Base-by-base conservation (phyloP, 1,140 invertebrate species). In the Diabrotica undecimpunctata region DNA sequence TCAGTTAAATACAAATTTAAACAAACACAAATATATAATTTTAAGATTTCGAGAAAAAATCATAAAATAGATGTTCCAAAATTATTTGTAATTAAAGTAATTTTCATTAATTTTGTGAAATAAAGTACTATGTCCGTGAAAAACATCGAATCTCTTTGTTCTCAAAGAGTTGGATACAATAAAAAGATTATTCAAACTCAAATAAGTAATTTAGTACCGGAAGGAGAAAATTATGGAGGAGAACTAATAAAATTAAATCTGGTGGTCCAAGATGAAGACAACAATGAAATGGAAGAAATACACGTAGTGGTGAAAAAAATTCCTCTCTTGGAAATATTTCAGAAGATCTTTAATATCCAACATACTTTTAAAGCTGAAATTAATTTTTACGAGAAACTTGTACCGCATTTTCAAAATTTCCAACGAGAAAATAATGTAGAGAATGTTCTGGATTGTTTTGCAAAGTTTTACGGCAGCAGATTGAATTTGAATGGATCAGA, bases 281-380 rank as follows among this genome's bases (percentile, higher is more conserved):
- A 37, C 36, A 36, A 12, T 3, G 10, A 4, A 8, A 39, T n/a
- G 5, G 60, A 66, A 62, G 50, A 36, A 6, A 11, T 62, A 10
- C 53, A 66, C 46, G 52, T 8, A 36, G 65, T 62, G 3, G 65
- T 38, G 10, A 66, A 66, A 52, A 38, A 77, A 66, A 70, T 73
- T n/a, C 81, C 80, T 0, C 71, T 70, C 4, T 79, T 74, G 0
- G 75, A 79, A 7, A 72, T 75, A 5, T 74, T 81, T 41, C 68
- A 69, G 14, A 52, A 72, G 13, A 52, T 80, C 0, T 83, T 80
- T 59, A 76, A 82, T 50, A 78, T 73, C 54, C 67, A 72, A 7
- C 76, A 72, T 6, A 81, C 81, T 5, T 80, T 82, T 50, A 73
- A 68, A 25, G 83, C 81, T 58, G 61, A 66, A 58, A 63, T 66